A percentile compares a stretch with the other conserved stretches of the same genome.
phyloP scores from a whole-genome alignment of 2,797 vertebrate species.

The Leptodactylus fallax region DNA sequence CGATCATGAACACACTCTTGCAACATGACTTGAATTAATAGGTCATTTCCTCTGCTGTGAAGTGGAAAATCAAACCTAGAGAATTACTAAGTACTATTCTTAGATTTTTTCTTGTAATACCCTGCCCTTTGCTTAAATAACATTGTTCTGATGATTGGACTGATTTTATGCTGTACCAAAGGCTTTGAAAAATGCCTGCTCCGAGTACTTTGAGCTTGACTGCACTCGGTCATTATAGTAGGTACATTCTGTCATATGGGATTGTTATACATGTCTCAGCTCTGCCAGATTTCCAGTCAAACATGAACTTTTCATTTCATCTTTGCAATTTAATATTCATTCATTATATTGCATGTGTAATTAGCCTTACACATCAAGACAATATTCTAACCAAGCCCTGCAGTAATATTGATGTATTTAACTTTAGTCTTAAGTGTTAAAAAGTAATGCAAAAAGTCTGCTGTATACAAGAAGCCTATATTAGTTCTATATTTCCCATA shows the following conservation, averaged over 20 bases:
- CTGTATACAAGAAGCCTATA: background rate
- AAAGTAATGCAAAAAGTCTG: background rate
- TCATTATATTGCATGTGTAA: slow-evolving; percentile 11
- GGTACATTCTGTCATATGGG: slow-evolving; percentile 48
- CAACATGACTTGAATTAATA: slow-evolving; percentile 19
- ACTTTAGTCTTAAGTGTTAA: background rate
- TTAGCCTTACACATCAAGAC: slow-evolving; percentile 3
- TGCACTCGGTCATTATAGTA: slow-evolving; percentile 51
- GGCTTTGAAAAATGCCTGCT: slow-evolving; percentile 27
- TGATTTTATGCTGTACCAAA: slow-evolving; percentile 35
- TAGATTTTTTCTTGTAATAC: slow-evolving; percentile 30
- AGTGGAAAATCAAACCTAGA: slow-evolving; percentile 16
- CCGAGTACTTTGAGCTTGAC: slow-evolving; percentile 32
- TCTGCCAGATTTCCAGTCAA: slow-evolving; percentile 33
- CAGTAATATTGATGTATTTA: background rate
- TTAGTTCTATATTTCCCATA: background rate
- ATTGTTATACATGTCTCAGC: slow-evolving; percentile 31
- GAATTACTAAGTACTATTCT: slow-evolving; percentile 35
- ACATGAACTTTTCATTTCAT: slow-evolving; percentile 40
- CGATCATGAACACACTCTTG: background rate
- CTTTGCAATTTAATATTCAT: slow-evolving; percentile 46
- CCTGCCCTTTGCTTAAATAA: slow-evolving; percentile 30
- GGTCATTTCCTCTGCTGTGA: slow-evolving; percentile 4
- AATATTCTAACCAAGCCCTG: slow-evolving; percentile 27
- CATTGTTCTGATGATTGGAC: slow-evolving; percentile 50